Conservation (phyloP, 2,888 invertebrate species). For the Balanococcus diminutus region DNA sequence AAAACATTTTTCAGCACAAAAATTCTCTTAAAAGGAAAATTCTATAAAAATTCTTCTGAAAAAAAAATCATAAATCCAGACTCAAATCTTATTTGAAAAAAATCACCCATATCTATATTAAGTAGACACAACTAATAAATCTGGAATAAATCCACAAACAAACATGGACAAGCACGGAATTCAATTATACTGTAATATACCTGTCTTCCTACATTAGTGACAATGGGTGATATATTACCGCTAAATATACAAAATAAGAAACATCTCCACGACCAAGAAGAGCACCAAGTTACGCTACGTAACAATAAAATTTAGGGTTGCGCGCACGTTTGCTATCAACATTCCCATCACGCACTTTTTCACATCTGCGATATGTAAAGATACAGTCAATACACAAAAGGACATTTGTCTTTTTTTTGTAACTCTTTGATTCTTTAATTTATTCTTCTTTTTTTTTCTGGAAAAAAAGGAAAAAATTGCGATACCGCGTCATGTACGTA, state of each 20-base stretch:
- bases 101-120: no score
- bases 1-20: no score
- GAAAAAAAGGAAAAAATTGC: background rate
- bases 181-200: background rate
- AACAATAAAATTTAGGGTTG: conserved; percentile 19
- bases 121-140: no score
- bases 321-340: background rate
- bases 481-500: background rate
- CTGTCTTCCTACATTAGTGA: background rate
- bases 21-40: no score
- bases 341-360: conserved; percentile 33
- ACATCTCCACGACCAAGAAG: background rate
- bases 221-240: background rate
- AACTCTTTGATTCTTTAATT: conserved; percentile 31
- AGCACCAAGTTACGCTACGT: background rate
- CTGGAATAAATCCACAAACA: no score
- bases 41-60: no score
- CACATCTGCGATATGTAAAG: conserved; percentile 26
- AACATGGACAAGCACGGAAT: background rate
- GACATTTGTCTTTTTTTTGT: background rate
- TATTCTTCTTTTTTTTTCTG: background rate
- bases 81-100: no score
- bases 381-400: conserved; percentile 16
- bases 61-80: no score
- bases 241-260: background rate